These are phyloP conservation scores for Hippotragus niger DNA, from an alignment of 2,113 vertebrate genomes.

Conservation along the genomic window DNA sequence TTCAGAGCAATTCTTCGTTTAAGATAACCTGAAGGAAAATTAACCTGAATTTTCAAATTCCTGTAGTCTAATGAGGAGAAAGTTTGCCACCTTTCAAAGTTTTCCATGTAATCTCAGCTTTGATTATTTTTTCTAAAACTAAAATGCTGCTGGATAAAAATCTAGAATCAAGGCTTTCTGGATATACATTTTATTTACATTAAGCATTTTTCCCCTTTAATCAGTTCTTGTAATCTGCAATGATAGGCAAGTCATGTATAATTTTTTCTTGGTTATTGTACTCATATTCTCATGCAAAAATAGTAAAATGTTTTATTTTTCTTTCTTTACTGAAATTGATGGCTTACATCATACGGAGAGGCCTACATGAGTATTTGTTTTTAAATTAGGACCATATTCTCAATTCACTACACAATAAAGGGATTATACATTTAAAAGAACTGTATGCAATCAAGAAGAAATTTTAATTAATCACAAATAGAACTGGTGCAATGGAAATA, in stretches of 20 bases:
- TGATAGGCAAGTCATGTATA: background rate
- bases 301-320: constrained; percentile 39
- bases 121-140: constrained; percentile 3
- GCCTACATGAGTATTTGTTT: constrained; percentile 59
- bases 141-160: constrained; percentile 25
- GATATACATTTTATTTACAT: constrained; percentile 5
- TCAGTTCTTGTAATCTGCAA: background rate
- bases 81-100: background rate
- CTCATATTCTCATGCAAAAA: constrained; percentile 34
- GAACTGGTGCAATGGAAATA: constrained; percentile 81
- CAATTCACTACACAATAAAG: constrained; percentile 78
- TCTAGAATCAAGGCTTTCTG: background rate
- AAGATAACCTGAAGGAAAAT: background rate
- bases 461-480: constrained; percentile 85
- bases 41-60: background rate
- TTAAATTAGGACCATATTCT: constrained; percentile 71
- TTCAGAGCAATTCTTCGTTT: background rate
- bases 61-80: background rate
- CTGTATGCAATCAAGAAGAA: constrained; percentile 81
- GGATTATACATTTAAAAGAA: constrained; percentile 79
- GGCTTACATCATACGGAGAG: constrained; percentile 46
- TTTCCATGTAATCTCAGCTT: background rate
- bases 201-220: background rate
- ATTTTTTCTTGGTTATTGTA: constrained; percentile 9
- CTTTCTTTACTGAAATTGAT: constrained; percentile 52